Evolutionary conservation across 1,140 invertebrate genomes (phyloP).

Genomic region (Scaptodrosophila lebanonensis): DNA sequence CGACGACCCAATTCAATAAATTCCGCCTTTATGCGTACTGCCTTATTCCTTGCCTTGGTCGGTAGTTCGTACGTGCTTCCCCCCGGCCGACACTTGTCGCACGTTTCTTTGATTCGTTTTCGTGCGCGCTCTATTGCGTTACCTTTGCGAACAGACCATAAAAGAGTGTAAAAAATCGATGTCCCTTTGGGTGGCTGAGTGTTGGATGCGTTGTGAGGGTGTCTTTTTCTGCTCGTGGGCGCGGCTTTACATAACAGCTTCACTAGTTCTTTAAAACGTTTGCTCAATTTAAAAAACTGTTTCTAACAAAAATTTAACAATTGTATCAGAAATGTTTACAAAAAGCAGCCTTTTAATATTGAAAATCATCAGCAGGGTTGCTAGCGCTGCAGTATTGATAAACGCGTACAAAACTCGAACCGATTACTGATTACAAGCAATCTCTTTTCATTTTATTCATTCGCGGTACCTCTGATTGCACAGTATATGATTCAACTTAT

Average conservation of each 20-base stretch:
- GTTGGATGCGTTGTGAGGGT: too few relatives aligned
- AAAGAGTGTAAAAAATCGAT: conserved; percentile 74
- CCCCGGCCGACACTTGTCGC: conserved; percentile 13
- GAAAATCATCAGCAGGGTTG: conserved; percentile 59
- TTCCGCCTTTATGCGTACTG: background rate
- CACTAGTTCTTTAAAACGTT: conserved; percentile 3
- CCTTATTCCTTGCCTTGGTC: background rate
- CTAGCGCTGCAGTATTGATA: conserved; percentile 28
- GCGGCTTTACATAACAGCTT: background rate
- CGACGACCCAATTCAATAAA: conserved; percentile 6
- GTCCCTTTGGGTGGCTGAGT: too few relatives aligned
- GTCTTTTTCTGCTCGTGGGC: conserved; percentile 6
- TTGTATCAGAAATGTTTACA: conserved; percentile 34
- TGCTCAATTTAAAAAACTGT: conserved; percentile 11
- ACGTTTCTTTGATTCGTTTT: too few relatives aligned
- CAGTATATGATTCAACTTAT: too few relatives aligned
- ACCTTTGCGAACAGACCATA: conserved; percentile 25
- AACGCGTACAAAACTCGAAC: too few relatives aligned
- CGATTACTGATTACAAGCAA: too few relatives aligned
- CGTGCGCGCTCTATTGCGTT: conserved; percentile 5
- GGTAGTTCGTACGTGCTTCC: conserved; percentile 3
- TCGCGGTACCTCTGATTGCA: too few relatives aligned
- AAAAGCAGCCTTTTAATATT: conserved; percentile 50
- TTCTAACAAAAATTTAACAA: conserved; percentile 34
- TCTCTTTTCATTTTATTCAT: too few relatives aligned